Conservation (phyloP, 92 coral and sea anemone species). For the Epizoanthus scotinus region DNA sequence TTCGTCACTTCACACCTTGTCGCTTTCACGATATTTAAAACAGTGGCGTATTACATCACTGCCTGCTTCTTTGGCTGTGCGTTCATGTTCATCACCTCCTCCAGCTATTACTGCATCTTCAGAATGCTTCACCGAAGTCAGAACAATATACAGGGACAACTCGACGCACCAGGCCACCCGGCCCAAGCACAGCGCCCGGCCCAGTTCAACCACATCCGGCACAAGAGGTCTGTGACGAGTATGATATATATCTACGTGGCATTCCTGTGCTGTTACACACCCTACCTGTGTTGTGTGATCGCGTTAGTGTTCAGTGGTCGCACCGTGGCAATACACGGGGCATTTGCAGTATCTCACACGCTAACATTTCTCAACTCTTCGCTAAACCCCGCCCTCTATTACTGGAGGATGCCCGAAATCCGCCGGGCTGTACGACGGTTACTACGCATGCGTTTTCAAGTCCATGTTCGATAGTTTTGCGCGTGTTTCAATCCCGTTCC, state of each 20-base stretch:
- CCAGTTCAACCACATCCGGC: neutral
- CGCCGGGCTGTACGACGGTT: conserved; percentile 1
- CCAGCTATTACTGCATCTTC: conserved; percentile 8
- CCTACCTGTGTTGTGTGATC: conserved; percentile 6
- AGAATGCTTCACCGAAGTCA: neutral
- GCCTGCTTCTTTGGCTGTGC: conserved; percentile 3
- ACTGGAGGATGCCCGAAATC: conserved; percentile 21
- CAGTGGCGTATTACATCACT: neutral
- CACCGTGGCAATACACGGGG: conserved; percentile 3
- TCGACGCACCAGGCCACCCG: neutral
- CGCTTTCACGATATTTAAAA: conserved; percentile 12
- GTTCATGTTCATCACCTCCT: conserved; percentile 2
- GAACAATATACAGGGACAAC: neutral
- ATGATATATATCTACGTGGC: conserved; percentile 4
- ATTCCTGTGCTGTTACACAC: conserved; percentile 1
- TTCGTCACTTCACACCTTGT: neutral
- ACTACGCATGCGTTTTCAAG: conserved; percentile 8
- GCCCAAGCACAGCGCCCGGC: neutral
- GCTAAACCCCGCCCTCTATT: conserved; percentile 19
- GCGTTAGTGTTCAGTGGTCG: conserved; percentile 5
- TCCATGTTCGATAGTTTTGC: neutral
- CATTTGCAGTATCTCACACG: conserved; percentile 6
- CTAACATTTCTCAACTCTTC: conserved; percentile 5
- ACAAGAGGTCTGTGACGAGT: conserved; percentile 4
- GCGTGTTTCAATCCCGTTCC: no score